Evolutionary conservation across 2,113 vertebrate species (phyloP).

Genomic region (Recurvirostra avosetta): DNA sequence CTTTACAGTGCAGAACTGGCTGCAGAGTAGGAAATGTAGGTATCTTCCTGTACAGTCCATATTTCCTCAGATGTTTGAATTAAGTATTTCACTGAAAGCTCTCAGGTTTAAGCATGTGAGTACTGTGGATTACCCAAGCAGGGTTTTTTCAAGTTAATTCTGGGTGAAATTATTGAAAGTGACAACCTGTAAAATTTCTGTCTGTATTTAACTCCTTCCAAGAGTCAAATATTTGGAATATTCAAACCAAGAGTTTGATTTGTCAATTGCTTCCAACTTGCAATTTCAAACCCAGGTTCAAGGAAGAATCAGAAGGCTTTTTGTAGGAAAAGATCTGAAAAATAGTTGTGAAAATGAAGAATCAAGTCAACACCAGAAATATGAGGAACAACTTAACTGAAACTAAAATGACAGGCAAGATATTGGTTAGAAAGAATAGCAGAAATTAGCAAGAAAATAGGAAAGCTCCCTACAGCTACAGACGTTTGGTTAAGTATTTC

Average conservation of each 20-base stretch:
- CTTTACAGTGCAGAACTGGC: background rate
- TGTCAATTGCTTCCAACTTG: background rate
- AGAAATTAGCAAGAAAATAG: background rate
- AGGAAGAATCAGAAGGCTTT: background rate
- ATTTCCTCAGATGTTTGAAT: constrained; percentile 6
- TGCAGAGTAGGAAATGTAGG: background rate
- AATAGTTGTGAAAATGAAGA: background rate
- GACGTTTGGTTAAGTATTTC: background rate
- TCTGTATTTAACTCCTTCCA: background rate
- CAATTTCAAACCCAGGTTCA: background rate
- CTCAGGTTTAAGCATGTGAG: background rate
- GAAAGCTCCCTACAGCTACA: background rate
- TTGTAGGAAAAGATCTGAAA: background rate
- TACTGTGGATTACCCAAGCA: background rate
- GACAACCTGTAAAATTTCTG: background rate
- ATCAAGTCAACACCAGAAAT: background rate
- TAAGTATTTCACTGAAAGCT: background rate
- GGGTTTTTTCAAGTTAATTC: background rate
- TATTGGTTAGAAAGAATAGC: background rate
- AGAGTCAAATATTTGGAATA: background rate
- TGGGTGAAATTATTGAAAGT: background rate
- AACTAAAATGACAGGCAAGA: background rate
- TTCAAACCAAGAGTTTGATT: background rate
- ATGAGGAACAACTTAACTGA: background rate
- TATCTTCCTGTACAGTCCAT: background rate